phyloP scores from a whole-genome alignment of 2,888 invertebrate species.

The Perdita meconis region DNA sequence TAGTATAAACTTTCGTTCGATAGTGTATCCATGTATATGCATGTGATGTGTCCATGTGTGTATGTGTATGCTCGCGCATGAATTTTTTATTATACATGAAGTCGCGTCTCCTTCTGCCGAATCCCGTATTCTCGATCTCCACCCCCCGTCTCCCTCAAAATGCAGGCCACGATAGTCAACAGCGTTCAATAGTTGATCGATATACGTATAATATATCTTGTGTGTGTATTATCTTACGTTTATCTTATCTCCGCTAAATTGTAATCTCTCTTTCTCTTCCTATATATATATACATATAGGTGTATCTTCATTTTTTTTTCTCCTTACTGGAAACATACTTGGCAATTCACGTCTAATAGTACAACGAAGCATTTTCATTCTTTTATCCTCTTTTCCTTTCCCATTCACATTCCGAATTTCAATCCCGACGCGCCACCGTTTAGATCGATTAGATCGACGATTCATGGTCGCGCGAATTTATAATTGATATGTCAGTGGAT shows the following conservation, averaged over 20 bases:
- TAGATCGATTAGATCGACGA: slow-evolving; percentile 44
- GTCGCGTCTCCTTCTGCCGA: slow-evolving; percentile 70
- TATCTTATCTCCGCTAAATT: slow-evolving; percentile 76
- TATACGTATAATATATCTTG: slow-evolving; percentile 76
- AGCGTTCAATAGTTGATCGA: slow-evolving; percentile 78
- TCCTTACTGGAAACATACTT: slow-evolving; percentile 83
- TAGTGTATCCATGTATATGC: slow-evolving; percentile 61
- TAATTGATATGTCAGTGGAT: slow-evolving; percentile 74
- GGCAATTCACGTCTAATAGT: slow-evolving; percentile 84
- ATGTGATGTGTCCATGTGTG: slow-evolving; percentile 41
- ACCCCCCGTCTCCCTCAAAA: slow-evolving; percentile 44
- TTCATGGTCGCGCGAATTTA: slow-evolving; percentile 54
- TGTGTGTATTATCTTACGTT: slow-evolving; percentile 68
- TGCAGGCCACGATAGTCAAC: slow-evolving; percentile 82
- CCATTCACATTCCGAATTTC: slow-evolving; percentile 36
- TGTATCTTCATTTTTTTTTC: slow-evolving; percentile 67
- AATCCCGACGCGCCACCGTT: slow-evolving; percentile 42
- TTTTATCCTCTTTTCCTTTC: slow-evolving; percentile 48
- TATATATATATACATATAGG: slow-evolving; percentile 63
- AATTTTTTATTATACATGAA: slow-evolving; percentile 78
- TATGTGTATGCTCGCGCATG: slow-evolving; percentile 62
- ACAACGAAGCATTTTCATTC: slow-evolving; percentile 81
- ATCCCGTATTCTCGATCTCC: slow-evolving; percentile 8
- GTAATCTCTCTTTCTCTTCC: slow-evolving; percentile 68
- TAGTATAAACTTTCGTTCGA: slow-evolving; percentile 82